These are phyloP conservation scores for Danio aesculapii DNA, from an alignment of 2,797 vertebrate genomes.

Conservation along the genomic window DNA sequence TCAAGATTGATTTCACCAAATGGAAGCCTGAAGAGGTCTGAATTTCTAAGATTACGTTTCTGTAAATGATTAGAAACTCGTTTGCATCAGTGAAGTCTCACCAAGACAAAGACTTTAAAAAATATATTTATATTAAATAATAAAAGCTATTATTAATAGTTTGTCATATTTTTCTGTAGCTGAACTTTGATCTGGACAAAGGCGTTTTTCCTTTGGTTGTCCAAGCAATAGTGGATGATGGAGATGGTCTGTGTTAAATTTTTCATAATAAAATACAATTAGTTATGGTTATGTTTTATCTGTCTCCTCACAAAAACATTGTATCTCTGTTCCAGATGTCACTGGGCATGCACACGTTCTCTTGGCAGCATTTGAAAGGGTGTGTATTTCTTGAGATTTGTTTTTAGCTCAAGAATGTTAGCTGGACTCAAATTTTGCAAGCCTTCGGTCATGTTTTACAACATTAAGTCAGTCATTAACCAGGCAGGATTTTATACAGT, in stretches of 20 bases:
- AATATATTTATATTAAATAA: background rate
- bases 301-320: constrained; percentile 22
- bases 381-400: constrained; percentile 66
- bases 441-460: background rate
- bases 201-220: constrained; percentile 96
- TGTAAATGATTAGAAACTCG: background rate
- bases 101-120: background rate
- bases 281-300: background rate
- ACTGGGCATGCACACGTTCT: constrained; percentile 96
- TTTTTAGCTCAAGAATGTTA: constrained; percentile 7
- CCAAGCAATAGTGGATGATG: constrained; percentile 95
- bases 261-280: background rate
- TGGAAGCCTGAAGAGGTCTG: constrained; percentile 98
- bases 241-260: constrained; percentile 84
- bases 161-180: constrained; percentile 73
- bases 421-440: background rate
- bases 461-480: constrained; percentile 16
- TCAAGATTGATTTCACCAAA: constrained; percentile 96
- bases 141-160: background rate
- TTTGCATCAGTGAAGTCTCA: background rate
- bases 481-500: background rate
- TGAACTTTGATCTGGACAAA: constrained; percentile 96
- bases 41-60: constrained; percentile 2
- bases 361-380: constrained; percentile 96
- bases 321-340: constrained; percentile 81